phyloP scores from a whole-genome alignment of 1,140 invertebrate genomes.

The Andrena cerasifolii region DNA sequence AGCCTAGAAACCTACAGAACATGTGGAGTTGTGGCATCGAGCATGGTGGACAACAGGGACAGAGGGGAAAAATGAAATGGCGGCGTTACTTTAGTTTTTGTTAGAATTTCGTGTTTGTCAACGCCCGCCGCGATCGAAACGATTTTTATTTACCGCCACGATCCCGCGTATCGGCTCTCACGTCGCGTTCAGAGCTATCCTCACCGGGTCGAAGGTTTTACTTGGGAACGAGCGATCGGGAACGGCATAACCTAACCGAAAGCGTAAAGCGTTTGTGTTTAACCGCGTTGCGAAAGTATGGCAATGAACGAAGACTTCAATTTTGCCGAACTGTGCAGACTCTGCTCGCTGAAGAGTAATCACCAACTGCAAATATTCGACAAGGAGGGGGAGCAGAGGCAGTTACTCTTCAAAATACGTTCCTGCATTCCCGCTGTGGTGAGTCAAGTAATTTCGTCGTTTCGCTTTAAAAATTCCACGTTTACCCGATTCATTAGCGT shows the following conservation, averaged over 20 bases:
- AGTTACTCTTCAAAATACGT: conserved; percentile 87
- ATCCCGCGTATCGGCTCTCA: too few relatives aligned
- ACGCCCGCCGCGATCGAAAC: background rate
- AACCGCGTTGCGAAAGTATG: conserved; percentile 75
- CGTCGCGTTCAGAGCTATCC: background rate
- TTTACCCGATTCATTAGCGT: too few relatives aligned
- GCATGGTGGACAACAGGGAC: conserved; percentile 37
- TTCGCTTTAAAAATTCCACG: background rate
- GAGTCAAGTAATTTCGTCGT: conserved; percentile 71
- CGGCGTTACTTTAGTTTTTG: conserved; percentile 59
- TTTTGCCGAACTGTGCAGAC: conserved; percentile 86
- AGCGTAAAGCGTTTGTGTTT: conserved; percentile 49
- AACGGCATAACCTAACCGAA: conserved; percentile 63
- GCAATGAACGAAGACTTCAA: conserved; percentile 87
- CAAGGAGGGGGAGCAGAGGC: conserved; percentile 86
- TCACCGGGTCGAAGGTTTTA: background rate
- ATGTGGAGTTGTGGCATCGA: conserved; percentile 25
- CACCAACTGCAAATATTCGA: conserved; percentile 87
- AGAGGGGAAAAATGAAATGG: conserved; percentile 56
- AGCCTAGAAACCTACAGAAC: background rate
- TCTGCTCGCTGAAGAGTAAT: conserved; percentile 86
- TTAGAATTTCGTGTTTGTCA: conserved; percentile 24
- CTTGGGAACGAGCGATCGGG: background rate
- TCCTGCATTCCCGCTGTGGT: conserved; percentile 86
- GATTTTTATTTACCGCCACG: background rate